Evolutionary conservation across 2,113 vertebrate species (phyloP).

Genomic region (Leptosomus discolor): DNA sequence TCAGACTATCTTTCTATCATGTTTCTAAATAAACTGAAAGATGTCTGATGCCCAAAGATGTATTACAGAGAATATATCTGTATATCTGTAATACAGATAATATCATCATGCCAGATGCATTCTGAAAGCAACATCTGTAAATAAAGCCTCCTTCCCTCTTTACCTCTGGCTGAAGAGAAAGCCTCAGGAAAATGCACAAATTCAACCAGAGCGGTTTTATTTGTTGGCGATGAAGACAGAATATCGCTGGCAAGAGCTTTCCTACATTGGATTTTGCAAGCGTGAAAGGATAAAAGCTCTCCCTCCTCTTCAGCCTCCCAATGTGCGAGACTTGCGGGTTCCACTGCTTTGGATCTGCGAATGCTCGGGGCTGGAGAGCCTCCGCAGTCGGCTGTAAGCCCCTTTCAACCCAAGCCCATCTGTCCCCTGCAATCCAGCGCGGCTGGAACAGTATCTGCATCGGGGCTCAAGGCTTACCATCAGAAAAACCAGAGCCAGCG

Average conservation of each 20-base stretch:
- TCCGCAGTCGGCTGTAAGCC: not conserved
- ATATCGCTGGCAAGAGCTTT: not conserved
- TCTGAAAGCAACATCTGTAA: not conserved
- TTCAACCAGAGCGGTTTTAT: not conserved
- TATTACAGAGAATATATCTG: no score
- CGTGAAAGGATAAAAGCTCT: not conserved
- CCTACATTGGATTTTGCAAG: not conserved
- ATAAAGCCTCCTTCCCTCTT: slow-evolving; percentile 1
- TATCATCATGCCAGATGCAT: not conserved
- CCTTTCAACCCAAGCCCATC: not conserved
- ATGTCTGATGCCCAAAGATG: not conserved
- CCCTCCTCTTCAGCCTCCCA: not conserved
- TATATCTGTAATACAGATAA: no score
- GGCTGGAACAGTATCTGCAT: not conserved
- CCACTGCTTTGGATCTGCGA: not conserved
- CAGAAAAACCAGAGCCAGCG: rapidly evolving
- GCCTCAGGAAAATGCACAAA: not conserved
- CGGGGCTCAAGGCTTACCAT: not conserved
- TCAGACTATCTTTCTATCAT: not conserved
- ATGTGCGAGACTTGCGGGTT: not conserved
- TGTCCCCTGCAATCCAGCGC: not conserved
- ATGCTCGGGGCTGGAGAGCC: not conserved
- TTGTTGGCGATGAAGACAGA: not conserved
- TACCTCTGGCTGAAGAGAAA: not conserved
- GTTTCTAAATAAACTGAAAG: slow-evolving; percentile 12